phyloP scores from a whole-genome alignment of 2,797 vertebrate species.

The Allobates femoralis region DNA sequence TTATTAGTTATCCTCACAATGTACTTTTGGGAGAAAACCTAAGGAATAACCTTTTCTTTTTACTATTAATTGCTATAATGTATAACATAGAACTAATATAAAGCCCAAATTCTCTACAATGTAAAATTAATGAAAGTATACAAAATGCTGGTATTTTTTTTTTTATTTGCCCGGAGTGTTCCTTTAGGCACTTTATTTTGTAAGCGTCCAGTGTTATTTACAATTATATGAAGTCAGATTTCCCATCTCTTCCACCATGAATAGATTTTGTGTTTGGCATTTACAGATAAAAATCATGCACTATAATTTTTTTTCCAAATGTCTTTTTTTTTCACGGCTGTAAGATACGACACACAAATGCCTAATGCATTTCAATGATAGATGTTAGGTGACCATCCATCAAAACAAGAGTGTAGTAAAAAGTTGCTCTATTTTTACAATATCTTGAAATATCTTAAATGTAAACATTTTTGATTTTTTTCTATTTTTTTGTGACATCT shows the following conservation, averaged over 20 bases:
- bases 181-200: neutral
- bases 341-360: neutral
- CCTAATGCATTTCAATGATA: constrained; percentile 31
- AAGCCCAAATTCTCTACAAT: too few relatives aligned
- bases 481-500: neutral
- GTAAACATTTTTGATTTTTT: neutral
- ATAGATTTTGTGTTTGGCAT: constrained; percentile 14
- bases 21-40: neutral
- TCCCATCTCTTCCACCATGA: neutral
- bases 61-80: too few relatives aligned
- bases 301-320: neutral
- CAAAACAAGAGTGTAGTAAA: neutral
- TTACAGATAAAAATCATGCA: neutral
- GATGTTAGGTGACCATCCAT: constrained; percentile 10
- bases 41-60: neutral
- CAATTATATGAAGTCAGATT: neutral
- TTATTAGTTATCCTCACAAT: neutral
- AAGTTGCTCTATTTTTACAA: constrained; percentile 4
- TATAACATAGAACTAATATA: too few relatives aligned
- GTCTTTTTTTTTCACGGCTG: neutral
- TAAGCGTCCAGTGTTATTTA: neutral
- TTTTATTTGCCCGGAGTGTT: neutral
- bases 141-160: too few relatives aligned
- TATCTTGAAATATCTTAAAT: neutral
- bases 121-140: too few relatives aligned